Base-by-base conservation (phyloP, 2,113 vertebrate genomes). In the Malurus alboscapulatus region DNA sequence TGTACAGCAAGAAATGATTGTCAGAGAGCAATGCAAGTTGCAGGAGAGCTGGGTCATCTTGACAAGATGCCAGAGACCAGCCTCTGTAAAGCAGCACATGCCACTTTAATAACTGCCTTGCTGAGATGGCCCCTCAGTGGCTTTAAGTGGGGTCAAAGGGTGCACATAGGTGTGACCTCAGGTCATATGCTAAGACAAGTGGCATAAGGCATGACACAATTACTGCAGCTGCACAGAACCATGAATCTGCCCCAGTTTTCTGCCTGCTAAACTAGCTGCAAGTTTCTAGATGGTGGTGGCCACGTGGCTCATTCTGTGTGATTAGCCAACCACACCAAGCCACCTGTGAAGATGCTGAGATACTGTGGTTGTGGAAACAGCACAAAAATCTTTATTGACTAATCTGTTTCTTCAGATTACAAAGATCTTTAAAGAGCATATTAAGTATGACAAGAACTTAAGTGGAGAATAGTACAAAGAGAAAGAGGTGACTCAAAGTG, bases 111-210 rank as follows among this genome's bases (percentile, higher is more conserved):
- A 90, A 90, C 6, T 3, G 3, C 36, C 57, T 84, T 48, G 62
- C 50, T 78, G 73, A 95, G 90, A 65, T 82, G 66, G 57, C 66
- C 44, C 53, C 69, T 85, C 71, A 26, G 51, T 72, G 63, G 27
- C 62, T 91, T 87, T 83, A 85, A 92, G 68, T 47, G 67, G 32
- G 17, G 62, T 89, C 87, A 95, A 89, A 89, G 74, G 34, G 44
- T 63, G 34, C 57, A 74, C 5, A 0, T 38, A 87, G 40, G 22
- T 75, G 57, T 75, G 48, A 84, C 57, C 66, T 78, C 21, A 78
- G 69, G 53, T 84, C 61, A 89, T 29, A 72, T 0, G 0, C 21
- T 59, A 75, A 84, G 61, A 55, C 50, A 91, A 79, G 42, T 34
- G 34, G 54, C 66, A 91, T 47, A 34, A 80, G 59, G 47, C 58